Conservation (phyloP, 2,797 vertebrate species). For the Crenuchus spilurus region DNA sequence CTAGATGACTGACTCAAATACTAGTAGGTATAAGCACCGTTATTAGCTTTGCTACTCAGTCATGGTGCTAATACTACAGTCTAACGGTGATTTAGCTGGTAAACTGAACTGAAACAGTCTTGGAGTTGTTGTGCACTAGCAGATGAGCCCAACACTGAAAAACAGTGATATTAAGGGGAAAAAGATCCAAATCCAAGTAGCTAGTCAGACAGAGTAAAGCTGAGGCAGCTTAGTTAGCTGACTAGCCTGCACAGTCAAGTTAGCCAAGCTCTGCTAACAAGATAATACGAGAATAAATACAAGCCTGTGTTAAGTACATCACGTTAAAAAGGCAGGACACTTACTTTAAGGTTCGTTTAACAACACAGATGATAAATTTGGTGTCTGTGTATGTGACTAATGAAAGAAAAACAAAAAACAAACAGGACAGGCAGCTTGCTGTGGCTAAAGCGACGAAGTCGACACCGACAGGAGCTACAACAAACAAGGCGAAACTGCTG, state of each 20-base stretch:
- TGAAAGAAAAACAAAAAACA: neutral
- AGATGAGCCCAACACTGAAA: constrained; percentile 50
- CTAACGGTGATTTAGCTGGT: neutral
- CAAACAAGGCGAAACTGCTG: constrained; percentile 41
- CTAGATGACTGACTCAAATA: constrained; percentile 22
- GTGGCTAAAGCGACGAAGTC: neutral
- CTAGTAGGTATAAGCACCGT: neutral
- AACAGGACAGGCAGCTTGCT: neutral
- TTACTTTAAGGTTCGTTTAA: neutral
- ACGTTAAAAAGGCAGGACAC: neutral
- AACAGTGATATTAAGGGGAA: neutral
- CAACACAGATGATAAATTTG: neutral
- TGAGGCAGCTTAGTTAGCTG: constrained; percentile 4
- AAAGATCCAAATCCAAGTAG: constrained; percentile 38
- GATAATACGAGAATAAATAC: neutral
- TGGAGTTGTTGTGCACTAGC: neutral
- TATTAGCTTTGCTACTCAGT: neutral
- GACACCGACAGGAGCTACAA: neutral
- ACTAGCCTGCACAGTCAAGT: too few relatives aligned
- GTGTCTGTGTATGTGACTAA: neutral
- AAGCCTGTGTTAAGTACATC: neutral
- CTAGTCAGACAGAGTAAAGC: neutral
- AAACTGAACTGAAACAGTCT: neutral
- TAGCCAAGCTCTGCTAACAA: constrained; percentile 12
- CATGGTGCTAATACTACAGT: neutral